A percentile compares a stretch with the other conserved stretches of the same genome.
These are phyloP conservation scores for Nymphalis urticae DNA, from an alignment of 2,888 invertebrate genomes.

Conservation along the genomic window DNA sequence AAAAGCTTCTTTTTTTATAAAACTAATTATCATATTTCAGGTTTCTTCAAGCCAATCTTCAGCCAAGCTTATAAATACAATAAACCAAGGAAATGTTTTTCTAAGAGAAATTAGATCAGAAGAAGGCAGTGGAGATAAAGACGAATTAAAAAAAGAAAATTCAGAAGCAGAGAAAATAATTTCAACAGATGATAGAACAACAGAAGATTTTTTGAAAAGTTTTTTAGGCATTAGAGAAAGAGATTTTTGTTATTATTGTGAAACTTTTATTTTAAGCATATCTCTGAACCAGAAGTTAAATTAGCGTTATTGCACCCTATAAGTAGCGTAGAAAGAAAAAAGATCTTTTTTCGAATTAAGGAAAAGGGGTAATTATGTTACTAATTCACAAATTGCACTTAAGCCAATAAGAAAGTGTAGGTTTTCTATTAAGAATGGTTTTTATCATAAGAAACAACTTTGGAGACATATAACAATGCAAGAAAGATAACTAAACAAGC, in stretches of 20 bases:
- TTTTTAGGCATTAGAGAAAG: constrained; percentile 26
- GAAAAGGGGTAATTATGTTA: constrained; percentile 45
- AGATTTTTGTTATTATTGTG: constrained; percentile 41
- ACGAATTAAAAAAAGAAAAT: too few species aligned
- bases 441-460: constrained; percentile 17
- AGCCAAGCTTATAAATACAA: too few species aligned
- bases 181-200: too few species aligned
- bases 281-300: constrained; percentile 35
- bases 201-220: too few species aligned
- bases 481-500: constrained; percentile 2
- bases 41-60: too few species aligned
- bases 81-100: too few species aligned
- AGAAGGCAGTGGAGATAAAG: too few species aligned
- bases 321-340: constrained; percentile 35
- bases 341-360: constrained; percentile 36
- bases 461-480: constrained; percentile 12
- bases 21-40: too few species aligned
- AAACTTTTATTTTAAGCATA: constrained; percentile 39
- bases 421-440: constrained; percentile 16
- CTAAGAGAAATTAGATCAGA: too few species aligned
- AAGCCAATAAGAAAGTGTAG: constrained; percentile 31
- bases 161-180: too few species aligned
- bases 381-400: constrained; percentile 38
- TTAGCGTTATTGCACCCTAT: constrained; percentile 21
- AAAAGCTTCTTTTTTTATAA: too few species aligned